phyloP scores from a whole-genome alignment of 2,888 invertebrate species.

The Lepeophtheirus nordmannii region DNA sequence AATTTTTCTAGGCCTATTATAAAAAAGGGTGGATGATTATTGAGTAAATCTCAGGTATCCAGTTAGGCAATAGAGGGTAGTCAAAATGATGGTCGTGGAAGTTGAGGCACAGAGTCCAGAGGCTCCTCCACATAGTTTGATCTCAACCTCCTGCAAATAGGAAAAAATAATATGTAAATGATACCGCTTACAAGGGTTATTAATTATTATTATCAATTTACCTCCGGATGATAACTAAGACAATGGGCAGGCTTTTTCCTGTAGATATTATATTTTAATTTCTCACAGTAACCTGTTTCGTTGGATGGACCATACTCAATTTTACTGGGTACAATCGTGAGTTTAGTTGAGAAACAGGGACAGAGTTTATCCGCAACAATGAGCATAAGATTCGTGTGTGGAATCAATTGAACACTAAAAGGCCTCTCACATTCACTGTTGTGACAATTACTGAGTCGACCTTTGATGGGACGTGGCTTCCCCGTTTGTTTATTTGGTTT shows the following conservation, averaged over 20 bases:
- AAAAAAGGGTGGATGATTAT: no score
- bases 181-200: no score
- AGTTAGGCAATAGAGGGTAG: no score
- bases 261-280: constrained; percentile 49
- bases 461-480: constrained; percentile 66
- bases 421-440: constrained; percentile 74
- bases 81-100: no score
- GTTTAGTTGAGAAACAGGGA: constrained; percentile 69
- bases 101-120: no score
- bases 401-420: constrained; percentile 80
- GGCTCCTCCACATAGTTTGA: background rate
- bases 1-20: no score
- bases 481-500: constrained; percentile 38
- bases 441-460: constrained; percentile 72
- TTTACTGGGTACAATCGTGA: constrained; percentile 55
- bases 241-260: constrained; percentile 55
- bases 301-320: constrained; percentile 26
- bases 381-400: constrained; percentile 70
- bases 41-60: no score
- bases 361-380: constrained; percentile 54
- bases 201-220: constrained; percentile 27
- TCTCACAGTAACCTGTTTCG: constrained; percentile 31
- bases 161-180: no score
- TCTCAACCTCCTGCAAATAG: background rate
- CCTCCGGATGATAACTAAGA: constrained; percentile 73